Evolutionary conservation across 1,140 invertebrate species (phyloP), one percentile per base, ranked within the genome.

Genomic region (Monochamus saltuarius): DNA sequence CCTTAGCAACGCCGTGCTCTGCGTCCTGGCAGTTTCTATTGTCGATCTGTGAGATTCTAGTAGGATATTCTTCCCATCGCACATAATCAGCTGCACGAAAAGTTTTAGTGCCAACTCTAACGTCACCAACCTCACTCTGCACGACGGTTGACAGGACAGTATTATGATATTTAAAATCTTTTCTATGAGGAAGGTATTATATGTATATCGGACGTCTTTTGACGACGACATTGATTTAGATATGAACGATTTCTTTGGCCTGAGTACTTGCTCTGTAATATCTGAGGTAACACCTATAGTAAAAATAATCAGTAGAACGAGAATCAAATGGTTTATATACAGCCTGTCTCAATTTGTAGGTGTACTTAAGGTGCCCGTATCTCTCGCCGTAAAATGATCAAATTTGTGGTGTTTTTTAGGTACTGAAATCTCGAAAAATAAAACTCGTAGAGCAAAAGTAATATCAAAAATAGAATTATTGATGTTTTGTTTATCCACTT

Each of bases 51-150:
- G 89, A 65, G 83, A 56, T 71, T 90, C 84, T 66, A 82, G 74
- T 62, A 89, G 69, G 73, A 82, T 76, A 75, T 80, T 77, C 72
- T 73, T 66, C 72, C 79, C 76, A 73, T 71, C 81, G 67, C 68
- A 80, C 74, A 70, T 82, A 73, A 69, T 80, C 74, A 61, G 68
- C 68, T 69, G 78, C 54, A 83, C 82, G 11, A 98, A 73, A 17
- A 99, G 76, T 54, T 90, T 85, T 56, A 94, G 85, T 35, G 88
- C 85, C 68, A 99, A 81, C 77, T 98, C 95, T 50, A 98, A 80
- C 0, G 96, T 98, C 1, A 97, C 90, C 10, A 98, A 81, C 13
- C 97, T 85, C 8, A 99, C 89, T 81, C 90, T 89, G 69, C 83
- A 85, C 49, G 85, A 86, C 85, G 86, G 85, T 79, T 94, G 92